Conservation (phyloP, 2,797 vertebrate species). For the Epinephelus coioides region DNA sequence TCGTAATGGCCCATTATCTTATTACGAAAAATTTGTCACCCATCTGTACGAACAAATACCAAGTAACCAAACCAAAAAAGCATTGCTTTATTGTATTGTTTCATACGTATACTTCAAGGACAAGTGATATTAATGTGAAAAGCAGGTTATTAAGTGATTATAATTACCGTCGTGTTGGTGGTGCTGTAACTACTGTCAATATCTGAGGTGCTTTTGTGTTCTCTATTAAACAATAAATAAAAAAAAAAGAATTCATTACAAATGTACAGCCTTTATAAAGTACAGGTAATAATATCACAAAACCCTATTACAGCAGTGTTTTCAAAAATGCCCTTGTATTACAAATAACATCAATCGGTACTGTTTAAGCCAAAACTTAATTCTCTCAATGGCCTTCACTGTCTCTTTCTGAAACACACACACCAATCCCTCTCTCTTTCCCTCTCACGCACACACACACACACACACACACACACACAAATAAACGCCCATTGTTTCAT, state of each 20-base stretch:
- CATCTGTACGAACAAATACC: slow-evolving; percentile 19
- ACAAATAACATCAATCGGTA: slow-evolving; percentile 68
- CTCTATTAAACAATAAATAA: slow-evolving; percentile 75
- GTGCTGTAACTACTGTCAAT: slow-evolving; percentile 51
- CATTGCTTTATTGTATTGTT: slow-evolving; percentile 74
- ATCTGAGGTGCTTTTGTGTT: slow-evolving; percentile 60
- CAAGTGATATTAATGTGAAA: slow-evolving; percentile 71
- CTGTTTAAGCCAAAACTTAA: slow-evolving; percentile 46
- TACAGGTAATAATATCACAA: slow-evolving; percentile 77
- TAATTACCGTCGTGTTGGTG: slow-evolving; percentile 57
- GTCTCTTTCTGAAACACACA: slow-evolving; percentile 23
- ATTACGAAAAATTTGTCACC: neutral
- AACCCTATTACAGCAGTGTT: slow-evolving; percentile 72
- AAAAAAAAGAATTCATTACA: slow-evolving; percentile 71
- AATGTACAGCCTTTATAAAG: slow-evolving; percentile 81
- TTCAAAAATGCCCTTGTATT: slow-evolving; percentile 78
- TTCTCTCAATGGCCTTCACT: slow-evolving; percentile 39
- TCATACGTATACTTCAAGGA: slow-evolving; percentile 63
- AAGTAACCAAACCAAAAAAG: slow-evolving; percentile 59
- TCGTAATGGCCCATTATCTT: neutral
- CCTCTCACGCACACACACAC: slow-evolving; percentile 11
- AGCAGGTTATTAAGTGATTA: slow-evolving; percentile 74
- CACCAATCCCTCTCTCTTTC: neutral
- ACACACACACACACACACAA: slow-evolving; percentile 12
- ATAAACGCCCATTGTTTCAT: slow-evolving; percentile 24